phyloP scores from a whole-genome alignment of 2,888 invertebrate genomes.

The Patella depressa region DNA sequence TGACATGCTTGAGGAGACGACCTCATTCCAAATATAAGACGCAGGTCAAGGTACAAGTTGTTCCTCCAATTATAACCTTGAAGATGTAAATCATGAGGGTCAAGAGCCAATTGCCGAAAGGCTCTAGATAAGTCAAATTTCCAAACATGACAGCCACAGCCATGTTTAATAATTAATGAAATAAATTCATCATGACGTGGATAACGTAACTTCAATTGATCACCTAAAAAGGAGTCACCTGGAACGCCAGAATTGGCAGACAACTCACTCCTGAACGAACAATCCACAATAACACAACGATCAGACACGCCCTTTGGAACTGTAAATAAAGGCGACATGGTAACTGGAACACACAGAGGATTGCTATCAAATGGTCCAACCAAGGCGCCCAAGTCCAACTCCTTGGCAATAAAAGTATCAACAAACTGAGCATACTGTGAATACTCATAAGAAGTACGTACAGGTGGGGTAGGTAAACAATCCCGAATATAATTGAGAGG shows the following conservation, averaged over 20 bases:
- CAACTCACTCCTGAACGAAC: neutral
- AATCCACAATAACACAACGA: neutral
- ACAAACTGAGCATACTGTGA: neutral
- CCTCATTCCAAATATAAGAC: neutral
- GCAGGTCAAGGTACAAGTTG: neutral
- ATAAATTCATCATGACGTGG: neutral
- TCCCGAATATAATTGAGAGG: neutral
- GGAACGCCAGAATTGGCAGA: neutral
- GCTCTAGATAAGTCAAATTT: neutral
- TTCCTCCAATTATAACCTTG: neutral
- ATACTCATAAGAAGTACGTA: no score
- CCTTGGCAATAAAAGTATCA: neutral
- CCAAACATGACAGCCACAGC: neutral
- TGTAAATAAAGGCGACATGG: neutral
- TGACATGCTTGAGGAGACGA: neutral
- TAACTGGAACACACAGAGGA: neutral
- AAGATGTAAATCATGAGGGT: conserved; percentile 1
- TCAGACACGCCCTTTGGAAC: neutral
- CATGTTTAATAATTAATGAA: neutral
- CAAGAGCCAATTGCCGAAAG: neutral
- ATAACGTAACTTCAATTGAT: neutral
- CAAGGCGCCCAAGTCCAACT: neutral
- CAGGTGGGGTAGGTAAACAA: no score
- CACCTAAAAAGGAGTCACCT: neutral
- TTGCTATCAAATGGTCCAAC: neutral